Conservation (phyloP, 2,797 vertebrate genomes). For the Tokudaia tokunoshimensis region DNA sequence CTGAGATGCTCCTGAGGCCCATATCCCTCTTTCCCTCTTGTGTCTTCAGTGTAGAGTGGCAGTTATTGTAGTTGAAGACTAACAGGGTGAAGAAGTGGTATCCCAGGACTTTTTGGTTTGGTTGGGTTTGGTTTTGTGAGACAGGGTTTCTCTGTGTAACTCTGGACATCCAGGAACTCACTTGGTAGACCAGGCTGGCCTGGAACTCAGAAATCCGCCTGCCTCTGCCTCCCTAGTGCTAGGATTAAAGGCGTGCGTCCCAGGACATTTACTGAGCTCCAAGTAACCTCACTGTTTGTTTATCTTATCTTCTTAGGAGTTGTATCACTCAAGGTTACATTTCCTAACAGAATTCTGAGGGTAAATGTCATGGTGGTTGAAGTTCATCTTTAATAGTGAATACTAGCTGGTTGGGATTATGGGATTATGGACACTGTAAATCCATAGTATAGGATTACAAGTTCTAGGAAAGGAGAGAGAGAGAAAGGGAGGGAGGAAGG, state of each 20-base stretch:
- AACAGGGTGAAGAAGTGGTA: not conserved
- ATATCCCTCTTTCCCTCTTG: not conserved
- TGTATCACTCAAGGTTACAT: not conserved
- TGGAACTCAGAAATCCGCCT: no score
- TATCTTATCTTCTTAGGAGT: not conserved
- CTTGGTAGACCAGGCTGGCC: no score
- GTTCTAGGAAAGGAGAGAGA: not conserved
- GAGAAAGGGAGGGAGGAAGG: no score
- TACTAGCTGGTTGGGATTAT: not conserved
- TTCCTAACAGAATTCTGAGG: not conserved
- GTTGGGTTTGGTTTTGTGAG: no score
- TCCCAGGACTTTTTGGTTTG: not conserved
- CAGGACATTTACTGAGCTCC: not conserved
- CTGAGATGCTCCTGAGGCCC: not conserved
- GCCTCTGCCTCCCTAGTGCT: no score
- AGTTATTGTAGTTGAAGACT: not conserved
- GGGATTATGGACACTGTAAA: not conserved
- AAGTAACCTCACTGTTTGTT: not conserved
- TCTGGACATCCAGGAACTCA: no score
- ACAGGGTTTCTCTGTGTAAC: no score
- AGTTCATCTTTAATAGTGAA: not conserved
- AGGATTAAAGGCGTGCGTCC: not conserved
- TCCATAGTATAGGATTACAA: not conserved
- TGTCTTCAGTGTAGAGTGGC: not conserved
- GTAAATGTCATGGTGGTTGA: not conserved